Evolutionary conservation across 2,797 vertebrate genomes (phyloP).

Genomic region (Neoniphon sammara): DNA sequence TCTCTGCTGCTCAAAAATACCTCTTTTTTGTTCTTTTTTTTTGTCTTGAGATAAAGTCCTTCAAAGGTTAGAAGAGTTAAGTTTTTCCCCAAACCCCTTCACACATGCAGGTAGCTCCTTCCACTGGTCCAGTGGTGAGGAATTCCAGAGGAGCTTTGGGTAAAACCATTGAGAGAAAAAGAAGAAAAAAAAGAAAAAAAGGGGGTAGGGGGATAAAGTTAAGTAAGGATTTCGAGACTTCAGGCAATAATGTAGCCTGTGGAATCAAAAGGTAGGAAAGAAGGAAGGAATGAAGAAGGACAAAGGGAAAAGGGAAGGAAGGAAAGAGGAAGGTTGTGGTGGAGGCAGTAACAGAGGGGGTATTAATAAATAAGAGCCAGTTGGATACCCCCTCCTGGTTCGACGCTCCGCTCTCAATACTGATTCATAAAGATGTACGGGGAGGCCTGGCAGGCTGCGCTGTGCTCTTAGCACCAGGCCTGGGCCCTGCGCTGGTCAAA

Average conservation of each 20-base stretch:
- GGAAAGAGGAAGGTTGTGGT: conserved; percentile 46
- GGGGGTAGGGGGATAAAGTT: conserved; percentile 31
- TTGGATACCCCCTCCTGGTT: conserved; percentile 57
- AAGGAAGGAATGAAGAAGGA: conserved; percentile 68
- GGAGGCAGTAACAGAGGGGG: conserved; percentile 64
- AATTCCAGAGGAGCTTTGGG: conserved; percentile 60
- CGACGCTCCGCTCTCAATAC: conserved; percentile 69
- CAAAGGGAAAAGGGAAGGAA: conserved; percentile 26
- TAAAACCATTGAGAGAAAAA: conserved; percentile 47
- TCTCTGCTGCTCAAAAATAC: conserved; percentile 81
- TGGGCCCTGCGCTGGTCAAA: conserved; percentile 88
- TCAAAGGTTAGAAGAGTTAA: conserved; percentile 70
- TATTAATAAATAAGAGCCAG: conserved; percentile 71
- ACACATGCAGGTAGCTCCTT: conserved; percentile 70
- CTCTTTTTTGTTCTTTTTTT: conserved; percentile 71
- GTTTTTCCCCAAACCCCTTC: conserved; percentile 48
- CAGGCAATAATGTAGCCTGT: conserved; percentile 65
- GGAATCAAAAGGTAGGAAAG: conserved; percentile 73
- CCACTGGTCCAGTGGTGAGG: conserved; percentile 66
- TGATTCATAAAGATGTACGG: conserved; percentile 60
- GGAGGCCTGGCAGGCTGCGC: conserved; percentile 39
- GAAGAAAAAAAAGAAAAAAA: conserved; percentile 9
- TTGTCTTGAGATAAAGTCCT: conserved; percentile 73
- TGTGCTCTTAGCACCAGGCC: conserved; percentile 80
- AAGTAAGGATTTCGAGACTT: conserved; percentile 55